A percentile compares a stretch with the other conserved stretches of the same genome.
These are phyloP conservation scores for Andrena hattorfiana DNA, from an alignment of 2,888 invertebrate genomes.

Conservation along the genomic window DNA sequence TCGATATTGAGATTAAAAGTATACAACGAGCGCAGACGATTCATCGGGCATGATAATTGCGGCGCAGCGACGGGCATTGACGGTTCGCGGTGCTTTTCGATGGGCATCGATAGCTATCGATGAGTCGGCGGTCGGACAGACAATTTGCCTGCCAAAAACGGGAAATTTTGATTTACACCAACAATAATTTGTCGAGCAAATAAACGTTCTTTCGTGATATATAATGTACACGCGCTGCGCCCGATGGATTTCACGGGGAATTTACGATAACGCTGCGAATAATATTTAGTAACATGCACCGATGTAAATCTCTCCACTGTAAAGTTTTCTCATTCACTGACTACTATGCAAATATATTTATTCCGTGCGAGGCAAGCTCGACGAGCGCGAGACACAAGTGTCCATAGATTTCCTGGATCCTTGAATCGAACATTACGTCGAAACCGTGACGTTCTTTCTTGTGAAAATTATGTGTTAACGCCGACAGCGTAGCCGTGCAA, in stretches of 20 bases:
- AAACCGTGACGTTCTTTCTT: too few species aligned
- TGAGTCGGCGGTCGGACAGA: background rate
- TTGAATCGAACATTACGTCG: too few species aligned
- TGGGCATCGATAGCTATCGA: background rate
- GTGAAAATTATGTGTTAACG: too few species aligned
- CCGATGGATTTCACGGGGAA: background rate
- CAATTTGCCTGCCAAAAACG: slow-evolving; percentile 3
- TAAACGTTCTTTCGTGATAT: background rate
- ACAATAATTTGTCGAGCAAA: background rate
- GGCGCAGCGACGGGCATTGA: background rate
- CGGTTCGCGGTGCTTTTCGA: background rate
- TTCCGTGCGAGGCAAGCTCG: too few species aligned
- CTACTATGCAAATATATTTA: too few species aligned
- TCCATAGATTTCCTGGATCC: too few species aligned
- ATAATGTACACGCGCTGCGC: background rate
- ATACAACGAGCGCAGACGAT: slow-evolving; percentile 27
- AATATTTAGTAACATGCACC: too few species aligned
- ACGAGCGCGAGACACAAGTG: too few species aligned
- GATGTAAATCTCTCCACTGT: too few species aligned
- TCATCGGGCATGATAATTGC: slow-evolving; percentile 36
- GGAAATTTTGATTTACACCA: slow-evolving; percentile 2
- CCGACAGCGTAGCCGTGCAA: background rate
- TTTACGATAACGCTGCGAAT: too few species aligned
- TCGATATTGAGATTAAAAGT: slow-evolving; percentile 49
- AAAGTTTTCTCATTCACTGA: too few species aligned